Evolutionary conservation across 2,888 invertebrate genomes (phyloP).

Genomic region (Platycheirus rosarum): DNA sequence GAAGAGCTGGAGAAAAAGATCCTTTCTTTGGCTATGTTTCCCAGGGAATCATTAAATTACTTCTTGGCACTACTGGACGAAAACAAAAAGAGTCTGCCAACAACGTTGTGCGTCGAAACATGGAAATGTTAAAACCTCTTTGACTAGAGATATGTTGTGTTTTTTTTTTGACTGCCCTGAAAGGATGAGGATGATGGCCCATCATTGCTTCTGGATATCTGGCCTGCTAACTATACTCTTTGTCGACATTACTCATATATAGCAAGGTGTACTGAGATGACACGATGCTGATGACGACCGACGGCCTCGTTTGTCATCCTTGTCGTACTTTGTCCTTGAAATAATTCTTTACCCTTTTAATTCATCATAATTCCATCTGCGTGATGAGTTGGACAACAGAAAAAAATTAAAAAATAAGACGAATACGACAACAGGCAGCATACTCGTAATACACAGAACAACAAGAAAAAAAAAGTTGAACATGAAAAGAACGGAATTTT

Average conservation of each 20-base stretch:
- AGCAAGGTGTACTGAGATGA: not conserved
- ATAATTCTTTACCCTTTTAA: slow-evolving; percentile 72
- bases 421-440: slow-evolving; percentile 20
- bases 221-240: slow-evolving; percentile 29
- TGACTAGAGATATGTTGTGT: slow-evolving; percentile 26
- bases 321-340: slow-evolving; percentile 69
- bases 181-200: slow-evolving; percentile 20
- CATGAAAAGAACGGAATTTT: slow-evolving; percentile 43
- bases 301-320: slow-evolving; percentile 71
- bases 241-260: slow-evolving; percentile 39
- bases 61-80: slow-evolving; percentile 25
- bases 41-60: slow-evolving; percentile 56
- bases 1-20: slow-evolving; percentile 1
- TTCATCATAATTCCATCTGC: slow-evolving; percentile 73
- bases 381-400: slow-evolving; percentile 61
- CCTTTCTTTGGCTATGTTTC: slow-evolving; percentile 25
- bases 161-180: not conserved
- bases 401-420: slow-evolving; percentile 12
- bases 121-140: slow-evolving; percentile 45
- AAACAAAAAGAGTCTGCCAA: not conserved
- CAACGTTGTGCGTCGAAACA: slow-evolving; percentile 29
- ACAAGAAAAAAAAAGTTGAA: slow-evolving; percentile 13
- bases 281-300: slow-evolving; percentile 19
- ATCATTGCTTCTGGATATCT: slow-evolving; percentile 18
- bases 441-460: slow-evolving; percentile 8